These are phyloP conservation scores for Centroberyx gerrardi DNA, from an alignment of 2,797 vertebrate species.

Conservation along the genomic window DNA sequence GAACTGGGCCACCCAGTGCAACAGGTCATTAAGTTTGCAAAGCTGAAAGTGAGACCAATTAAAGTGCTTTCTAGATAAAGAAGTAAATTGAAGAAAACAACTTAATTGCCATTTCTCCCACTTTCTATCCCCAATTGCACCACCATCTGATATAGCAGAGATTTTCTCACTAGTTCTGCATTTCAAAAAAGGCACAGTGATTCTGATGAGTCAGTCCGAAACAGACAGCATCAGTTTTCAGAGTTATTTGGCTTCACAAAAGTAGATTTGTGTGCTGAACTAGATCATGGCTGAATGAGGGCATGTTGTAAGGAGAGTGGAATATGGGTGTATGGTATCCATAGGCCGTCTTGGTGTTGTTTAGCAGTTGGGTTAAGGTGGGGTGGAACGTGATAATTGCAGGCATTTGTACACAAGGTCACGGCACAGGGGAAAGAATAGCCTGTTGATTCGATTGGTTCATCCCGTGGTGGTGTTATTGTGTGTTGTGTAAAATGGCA, in stretches of 20 bases:
- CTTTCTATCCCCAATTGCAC: background rate
- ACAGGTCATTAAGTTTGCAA: constrained; percentile 49
- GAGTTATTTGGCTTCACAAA: constrained; percentile 29
- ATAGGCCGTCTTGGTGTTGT: constrained; percentile 31
- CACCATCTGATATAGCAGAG: background rate
- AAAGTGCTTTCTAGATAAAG: constrained; percentile 42
- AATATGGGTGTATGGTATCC: constrained; percentile 41
- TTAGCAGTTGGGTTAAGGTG: constrained; percentile 14
- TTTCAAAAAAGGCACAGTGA: constrained; percentile 1
- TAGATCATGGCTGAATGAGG: constrained; percentile 32
- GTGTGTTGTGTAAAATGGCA: constrained; percentile 79
- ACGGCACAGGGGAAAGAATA: constrained; percentile 49
- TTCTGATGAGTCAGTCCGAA: constrained; percentile 23
- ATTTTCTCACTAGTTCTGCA: constrained; percentile 1
- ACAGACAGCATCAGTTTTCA: constrained; percentile 10
- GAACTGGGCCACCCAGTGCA: constrained; percentile 60
- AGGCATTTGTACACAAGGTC: constrained; percentile 74
- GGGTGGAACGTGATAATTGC: constrained; percentile 56
- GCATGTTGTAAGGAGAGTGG: constrained; percentile 26
- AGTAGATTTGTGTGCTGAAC: background rate
- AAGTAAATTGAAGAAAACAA: constrained; percentile 58
- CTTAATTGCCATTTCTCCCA: constrained; percentile 43
- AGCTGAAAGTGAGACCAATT: constrained; percentile 59
- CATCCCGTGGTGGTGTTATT: constrained; percentile 70
- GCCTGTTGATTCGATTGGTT: constrained; percentile 66